These are phyloP conservation scores for Harpegnathos saltator DNA, from an alignment of 1,140 invertebrate genomes.

Conservation along the genomic window DNA sequence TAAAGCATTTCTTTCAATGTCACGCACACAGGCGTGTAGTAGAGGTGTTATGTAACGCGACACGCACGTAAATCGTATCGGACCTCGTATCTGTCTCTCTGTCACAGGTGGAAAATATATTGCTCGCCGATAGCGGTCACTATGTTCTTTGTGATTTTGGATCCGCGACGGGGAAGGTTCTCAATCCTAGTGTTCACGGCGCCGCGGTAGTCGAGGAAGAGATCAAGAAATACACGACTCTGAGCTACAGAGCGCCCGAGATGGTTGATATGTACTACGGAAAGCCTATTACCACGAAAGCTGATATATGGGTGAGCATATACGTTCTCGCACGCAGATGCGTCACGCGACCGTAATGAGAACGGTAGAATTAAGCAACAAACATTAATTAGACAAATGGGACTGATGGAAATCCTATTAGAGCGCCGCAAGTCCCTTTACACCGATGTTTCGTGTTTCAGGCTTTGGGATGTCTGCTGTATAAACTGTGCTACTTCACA, in stretches of 20 bases:
- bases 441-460: slow-evolving; percentile 82
- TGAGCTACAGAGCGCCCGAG: slow-evolving; percentile 97
- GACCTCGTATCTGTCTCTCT: slow-evolving; percentile 10
- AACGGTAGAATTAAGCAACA: too few relatives aligned
- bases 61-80: background rate
- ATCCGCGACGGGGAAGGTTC: slow-evolving; percentile 93
- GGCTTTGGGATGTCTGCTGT: slow-evolving; percentile 96
- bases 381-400: background rate
- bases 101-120: slow-evolving; percentile 94
- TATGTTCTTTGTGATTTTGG: slow-evolving; percentile 97
- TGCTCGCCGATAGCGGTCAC: slow-evolving; percentile 91
- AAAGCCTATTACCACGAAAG: slow-evolving; percentile 95
- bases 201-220: slow-evolving; percentile 94
- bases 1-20: slow-evolving; percentile 77
- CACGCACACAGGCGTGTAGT: slow-evolving; percentile 48
- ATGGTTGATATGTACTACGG: slow-evolving; percentile 98
- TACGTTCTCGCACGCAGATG: background rate
- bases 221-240: slow-evolving; percentile 97
- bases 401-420: background rate
- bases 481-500: slow-evolving; percentile 96
- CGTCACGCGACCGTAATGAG: background rate
- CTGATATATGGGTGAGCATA: slow-evolving; percentile 94
- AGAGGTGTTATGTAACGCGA: slow-evolving; percentile 12
- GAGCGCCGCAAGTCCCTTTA: background rate
- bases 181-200: slow-evolving; percentile 91